Evolutionary conservation across 2,113 vertebrate genomes (phyloP).

Genomic region (Felis chaus): DNA sequence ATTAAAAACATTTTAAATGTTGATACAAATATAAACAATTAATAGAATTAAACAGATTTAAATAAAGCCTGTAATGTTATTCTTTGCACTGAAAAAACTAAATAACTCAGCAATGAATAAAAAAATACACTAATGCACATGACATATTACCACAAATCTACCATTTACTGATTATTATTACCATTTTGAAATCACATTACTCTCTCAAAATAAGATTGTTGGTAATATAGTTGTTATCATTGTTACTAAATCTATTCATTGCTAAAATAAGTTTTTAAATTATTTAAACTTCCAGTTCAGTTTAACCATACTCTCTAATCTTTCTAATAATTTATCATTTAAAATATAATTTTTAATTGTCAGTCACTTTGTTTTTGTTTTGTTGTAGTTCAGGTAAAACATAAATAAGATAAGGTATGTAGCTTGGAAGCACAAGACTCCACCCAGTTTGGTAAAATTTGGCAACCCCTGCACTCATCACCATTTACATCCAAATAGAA

Average conservation of each 20-base stretch:
- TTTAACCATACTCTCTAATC: neutral
- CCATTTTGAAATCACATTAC: neutral
- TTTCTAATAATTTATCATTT: neutral
- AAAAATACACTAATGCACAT: neutral
- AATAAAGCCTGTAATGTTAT: neutral
- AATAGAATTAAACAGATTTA: neutral
- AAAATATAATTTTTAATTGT: neutral
- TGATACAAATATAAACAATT: neutral
- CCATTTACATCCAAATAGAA: neutral
- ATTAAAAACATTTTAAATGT: too few species aligned
- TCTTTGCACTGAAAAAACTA: neutral
- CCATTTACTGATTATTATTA: neutral
- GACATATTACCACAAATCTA: neutral
- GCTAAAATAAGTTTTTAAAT: neutral
- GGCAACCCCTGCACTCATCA: neutral
- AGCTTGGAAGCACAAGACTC: neutral
- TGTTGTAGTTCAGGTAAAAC: neutral
- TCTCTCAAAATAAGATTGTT: neutral
- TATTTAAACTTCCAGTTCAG: neutral
- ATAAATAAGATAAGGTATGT: neutral
- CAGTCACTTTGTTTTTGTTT: neutral
- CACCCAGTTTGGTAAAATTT: neutral
- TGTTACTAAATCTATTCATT: neutral
- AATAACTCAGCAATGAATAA: neutral
- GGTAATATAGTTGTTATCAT: neutral